Conservation (phyloP, 2,888 invertebrate species). For the Meliscaeva auricollis region DNA sequence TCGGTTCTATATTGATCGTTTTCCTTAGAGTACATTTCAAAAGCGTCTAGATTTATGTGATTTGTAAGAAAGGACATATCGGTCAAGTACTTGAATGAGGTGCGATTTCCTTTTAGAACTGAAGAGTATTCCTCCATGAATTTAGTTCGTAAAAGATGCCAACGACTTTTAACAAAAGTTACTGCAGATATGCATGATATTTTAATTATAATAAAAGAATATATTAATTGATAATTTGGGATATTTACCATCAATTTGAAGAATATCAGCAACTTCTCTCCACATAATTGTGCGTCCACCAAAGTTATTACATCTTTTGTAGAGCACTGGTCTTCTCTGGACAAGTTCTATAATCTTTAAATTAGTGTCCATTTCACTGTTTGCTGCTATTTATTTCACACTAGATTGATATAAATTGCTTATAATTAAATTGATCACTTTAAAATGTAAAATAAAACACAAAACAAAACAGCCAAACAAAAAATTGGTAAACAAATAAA, state of each 20-base stretch:
- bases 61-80: constrained; percentile 71
- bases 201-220: background rate
- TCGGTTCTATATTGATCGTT: constrained; percentile 41
- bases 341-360: constrained; percentile 77
- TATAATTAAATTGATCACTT: too few relatives aligned
- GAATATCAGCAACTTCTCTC: constrained; percentile 74
- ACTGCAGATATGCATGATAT: constrained; percentile 51
- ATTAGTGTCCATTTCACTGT: constrained; percentile 77
- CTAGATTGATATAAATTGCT: too few relatives aligned
- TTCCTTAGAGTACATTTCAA: constrained; percentile 31
- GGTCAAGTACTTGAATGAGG: constrained; percentile 67
- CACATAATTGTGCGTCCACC: constrained; percentile 70
- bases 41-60: constrained; percentile 54
- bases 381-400: too few relatives aligned
- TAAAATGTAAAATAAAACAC: too few relatives aligned
- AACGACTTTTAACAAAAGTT: constrained; percentile 77
- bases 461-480: too few relatives aligned
- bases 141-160: constrained; percentile 76
- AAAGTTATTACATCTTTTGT: constrained; percentile 65
- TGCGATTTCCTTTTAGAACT: constrained; percentile 56
- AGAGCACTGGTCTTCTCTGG: constrained; percentile 72
- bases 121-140: constrained; percentile 70
- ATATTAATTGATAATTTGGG: background rate
- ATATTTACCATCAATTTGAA: constrained; percentile 75
- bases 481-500: too few relatives aligned